Evolutionary conservation across 2,888 invertebrate genomes (phyloP), one percentile per base, ranked within the genome.

Genomic region (Parnassius apollo): DNA sequence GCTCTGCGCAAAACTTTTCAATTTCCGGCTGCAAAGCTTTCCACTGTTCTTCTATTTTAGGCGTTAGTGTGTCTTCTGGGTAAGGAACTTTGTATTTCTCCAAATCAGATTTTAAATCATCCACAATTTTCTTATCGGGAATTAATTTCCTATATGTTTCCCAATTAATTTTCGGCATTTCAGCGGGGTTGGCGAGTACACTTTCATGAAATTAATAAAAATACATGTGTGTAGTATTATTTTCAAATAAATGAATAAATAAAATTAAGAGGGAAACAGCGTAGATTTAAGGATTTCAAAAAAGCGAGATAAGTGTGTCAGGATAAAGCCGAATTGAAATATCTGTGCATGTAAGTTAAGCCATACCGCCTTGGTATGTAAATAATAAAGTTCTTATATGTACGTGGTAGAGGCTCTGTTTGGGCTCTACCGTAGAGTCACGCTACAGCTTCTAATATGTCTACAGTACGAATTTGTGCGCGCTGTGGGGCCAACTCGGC

Each of bases 91-190:
- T 77, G 8, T 78, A 75, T 1, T 65, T 44, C 22, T 76, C 73
- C 60, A 91, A 89, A 0, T 69, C 74, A 0, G 75, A 58, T 67
- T 85, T 80, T 42, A 89, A 76, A 63, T 85, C 83, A 0, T 87
- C 86, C 2, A 91, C 88, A 2, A 90, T 73, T 0, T 81, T 82
- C 9, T 70, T 55, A 0, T 82, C 69, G 1, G 87, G 85, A 1
- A 89, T 80, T 1, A 66, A 45, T 63, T 86, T 86, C 13, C 77
- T 68, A 66, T 88, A 91, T 9, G 71, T 67, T 0, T 80, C 86
- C 91, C 91, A 91, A 53, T 90, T 73, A 35, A 91, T 88, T 72
- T 80, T 77, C 0, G 91, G 90, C 2, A 85, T 77, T 25, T 81
- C 80, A 0, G 76, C 69, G 1, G 91, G 88, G 65, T 75, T 82